Evolutionary conservation across 2,888 invertebrate genomes (phyloP), one percentile per base, ranked within the genome.

Genomic region (Cacoxenus indagator): DNA sequence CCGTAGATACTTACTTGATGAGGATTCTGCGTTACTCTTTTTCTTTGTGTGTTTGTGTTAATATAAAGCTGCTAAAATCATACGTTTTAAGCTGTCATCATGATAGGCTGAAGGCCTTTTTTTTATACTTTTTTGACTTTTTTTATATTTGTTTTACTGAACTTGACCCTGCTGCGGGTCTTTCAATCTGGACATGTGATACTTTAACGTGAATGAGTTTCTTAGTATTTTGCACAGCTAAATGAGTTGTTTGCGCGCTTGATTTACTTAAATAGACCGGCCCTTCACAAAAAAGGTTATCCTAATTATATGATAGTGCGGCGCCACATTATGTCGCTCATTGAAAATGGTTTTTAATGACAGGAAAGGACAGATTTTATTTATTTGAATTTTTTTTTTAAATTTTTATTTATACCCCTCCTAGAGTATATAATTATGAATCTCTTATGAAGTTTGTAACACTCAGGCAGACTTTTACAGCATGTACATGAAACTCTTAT

Each of bases 151-250:
- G 5, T 17, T 17, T 57, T 29, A 48, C 19, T 59, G 59, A 59
- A 59, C 59, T 59, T 59, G 59, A 59, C 59, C 59, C 59, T 59
- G 8, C n/a, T 46, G 11, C 26, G 26, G 57, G 26, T 57, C 22
- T 59, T 27, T 29, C 22, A n/a, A 19, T n/a, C 31, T 19, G 27
- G 59, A 59, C 59, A 59, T 59, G 59, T 59, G 59, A 59, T 59
- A 59, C 59, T 59, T 59, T n/a, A 48, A 19, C 48, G n/a, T 48
- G 9, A n/a, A n/a, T n/a, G n/a, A 17, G 17, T 48, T 51, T 51
- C 51, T 51, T 51, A 22, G 51, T 51, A 51, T 51, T 51, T 1
- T 17, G 17, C 22, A 17, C 17, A 48, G 22, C 48, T 51, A 51
- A 51, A 51, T 51, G 51, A 51, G 51, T 51, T 51, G 51, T 51